Percentiles rank a stretch among this genome's conserved stretches.
Conservation (phyloP, 2,113 vertebrate genomes). For the Trachemys scripta region DNA sequence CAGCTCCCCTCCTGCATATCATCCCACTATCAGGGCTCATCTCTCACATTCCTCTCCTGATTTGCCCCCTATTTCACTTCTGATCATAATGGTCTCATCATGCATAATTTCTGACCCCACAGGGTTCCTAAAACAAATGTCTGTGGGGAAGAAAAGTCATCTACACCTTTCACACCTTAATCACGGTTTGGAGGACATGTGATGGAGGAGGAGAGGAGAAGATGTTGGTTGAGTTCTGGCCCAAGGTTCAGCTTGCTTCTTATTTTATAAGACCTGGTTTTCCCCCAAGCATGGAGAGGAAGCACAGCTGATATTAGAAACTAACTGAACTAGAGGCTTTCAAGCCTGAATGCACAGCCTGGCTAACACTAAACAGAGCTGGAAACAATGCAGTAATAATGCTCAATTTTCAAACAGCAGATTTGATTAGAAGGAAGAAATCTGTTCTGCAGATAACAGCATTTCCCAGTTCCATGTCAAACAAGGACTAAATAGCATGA, state of each 20-base stretch:
- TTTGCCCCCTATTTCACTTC: neutral
- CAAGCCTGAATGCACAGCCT: neutral
- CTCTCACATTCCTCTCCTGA: no score
- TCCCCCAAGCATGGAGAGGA: neutral
- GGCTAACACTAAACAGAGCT: neutral
- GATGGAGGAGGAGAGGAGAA: neutral
- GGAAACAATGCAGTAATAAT: neutral
- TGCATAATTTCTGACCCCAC: neutral
- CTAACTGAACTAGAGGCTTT: neutral
- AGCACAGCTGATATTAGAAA: neutral
- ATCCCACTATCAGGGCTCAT: neutral
- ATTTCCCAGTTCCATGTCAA: neutral
- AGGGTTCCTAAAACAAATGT: neutral
- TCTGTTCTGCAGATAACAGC: neutral
- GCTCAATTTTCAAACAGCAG: neutral
- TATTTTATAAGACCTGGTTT: neutral
- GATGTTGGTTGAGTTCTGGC: neutral
- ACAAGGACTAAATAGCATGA: neutral
- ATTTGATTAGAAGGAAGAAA: constrained; percentile 21
- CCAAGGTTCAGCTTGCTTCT: neutral
- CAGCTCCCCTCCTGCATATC: neutral
- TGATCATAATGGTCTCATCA: neutral
- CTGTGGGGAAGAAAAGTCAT: neutral
- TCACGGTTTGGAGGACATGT: neutral
- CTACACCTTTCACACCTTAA: neutral